These are phyloP conservation scores for Cepphus grylle DNA, from an alignment of 2,113 vertebrate species.

Conservation along the genomic window DNA sequence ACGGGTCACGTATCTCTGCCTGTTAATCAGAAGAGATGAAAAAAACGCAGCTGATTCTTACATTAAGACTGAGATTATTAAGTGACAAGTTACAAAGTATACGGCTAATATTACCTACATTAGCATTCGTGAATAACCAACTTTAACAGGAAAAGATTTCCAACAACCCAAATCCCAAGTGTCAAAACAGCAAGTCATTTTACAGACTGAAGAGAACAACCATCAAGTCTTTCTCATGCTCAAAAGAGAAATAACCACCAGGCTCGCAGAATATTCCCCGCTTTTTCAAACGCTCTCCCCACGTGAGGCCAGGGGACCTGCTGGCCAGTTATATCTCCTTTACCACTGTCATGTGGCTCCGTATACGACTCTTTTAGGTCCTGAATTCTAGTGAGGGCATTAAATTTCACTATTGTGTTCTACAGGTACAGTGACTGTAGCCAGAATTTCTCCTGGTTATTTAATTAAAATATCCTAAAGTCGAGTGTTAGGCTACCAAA, in stretches of 20 bases:
- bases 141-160: background rate
- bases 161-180: background rate
- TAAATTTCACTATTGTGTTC: background rate
- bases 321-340: background rate
- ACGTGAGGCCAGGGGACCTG: background rate
- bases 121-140: conserved; percentile 1
- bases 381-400: background rate
- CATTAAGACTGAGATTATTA: background rate
- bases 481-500: background rate
- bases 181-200: conserved; percentile 20
- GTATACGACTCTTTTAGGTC: background rate
- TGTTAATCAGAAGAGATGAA: background rate
- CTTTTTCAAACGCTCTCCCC: background rate
- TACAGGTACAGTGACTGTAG: background rate
- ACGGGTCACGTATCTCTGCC: background rate
- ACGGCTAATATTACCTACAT: background rate
- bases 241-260: background rate
- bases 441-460: background rate
- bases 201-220: background rate
- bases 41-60: background rate
- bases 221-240: background rate
- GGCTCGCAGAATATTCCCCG: background rate
- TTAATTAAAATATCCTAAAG: background rate
- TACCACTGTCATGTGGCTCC: background rate
- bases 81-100: background rate